Conservation (phyloP, 2,113 vertebrate genomes). For the Crocuta crocuta region DNA sequence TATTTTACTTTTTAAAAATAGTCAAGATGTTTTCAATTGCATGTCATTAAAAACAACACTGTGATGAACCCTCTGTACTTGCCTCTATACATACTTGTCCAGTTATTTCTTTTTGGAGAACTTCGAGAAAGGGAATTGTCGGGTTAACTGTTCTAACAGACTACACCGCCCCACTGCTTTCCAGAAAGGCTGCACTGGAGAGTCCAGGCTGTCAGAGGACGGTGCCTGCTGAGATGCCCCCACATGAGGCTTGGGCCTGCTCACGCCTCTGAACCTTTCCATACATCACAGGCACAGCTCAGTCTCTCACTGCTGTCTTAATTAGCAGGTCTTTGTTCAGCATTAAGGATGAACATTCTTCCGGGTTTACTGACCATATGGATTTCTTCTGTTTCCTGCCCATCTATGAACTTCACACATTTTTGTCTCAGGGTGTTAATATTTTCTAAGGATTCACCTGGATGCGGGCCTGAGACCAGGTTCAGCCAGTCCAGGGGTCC, state of each 20-base stretch:
- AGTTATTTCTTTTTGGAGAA: not conserved
- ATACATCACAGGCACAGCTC: no score
- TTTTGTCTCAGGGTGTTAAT: not conserved
- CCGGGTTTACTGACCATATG: not conserved
- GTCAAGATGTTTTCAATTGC: not conserved
- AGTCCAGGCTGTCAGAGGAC: not conserved
- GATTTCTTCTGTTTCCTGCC: not conserved
- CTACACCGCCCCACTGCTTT: not conserved
- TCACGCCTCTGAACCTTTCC: not conserved
- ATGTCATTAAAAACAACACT: not conserved
- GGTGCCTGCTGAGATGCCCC: no score
- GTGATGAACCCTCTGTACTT: not conserved
- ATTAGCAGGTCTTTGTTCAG: not conserved
- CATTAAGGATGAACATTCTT: not conserved
- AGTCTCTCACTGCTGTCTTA: not conserved
- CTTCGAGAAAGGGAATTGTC: not conserved
- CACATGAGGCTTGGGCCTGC: not conserved
- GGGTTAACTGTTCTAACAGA: not conserved
- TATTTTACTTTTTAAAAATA: not conserved
- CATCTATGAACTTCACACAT: not conserved
- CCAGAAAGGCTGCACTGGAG: not conserved
- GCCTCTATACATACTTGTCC: not conserved
- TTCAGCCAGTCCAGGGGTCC: not conserved
- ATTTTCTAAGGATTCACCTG: not conserved
- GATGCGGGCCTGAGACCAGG: not conserved